Evolutionary conservation across 2,797 vertebrate species (phyloP).

Genomic region (Apogon hyalosoma): DNA sequence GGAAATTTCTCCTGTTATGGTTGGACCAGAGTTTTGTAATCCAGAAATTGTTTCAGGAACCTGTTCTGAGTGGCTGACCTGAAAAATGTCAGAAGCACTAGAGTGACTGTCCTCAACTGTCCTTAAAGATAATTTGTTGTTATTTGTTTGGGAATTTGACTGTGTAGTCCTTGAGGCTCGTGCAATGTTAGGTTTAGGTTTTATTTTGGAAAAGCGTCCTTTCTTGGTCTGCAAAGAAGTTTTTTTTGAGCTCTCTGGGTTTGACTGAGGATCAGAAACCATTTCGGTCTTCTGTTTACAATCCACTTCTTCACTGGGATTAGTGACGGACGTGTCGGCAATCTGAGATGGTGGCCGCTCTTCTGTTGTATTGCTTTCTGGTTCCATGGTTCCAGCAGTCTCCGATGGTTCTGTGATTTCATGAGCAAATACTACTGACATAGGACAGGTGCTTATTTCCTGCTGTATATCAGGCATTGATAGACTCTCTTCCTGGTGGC

Average conservation of each 20-base stretch:
- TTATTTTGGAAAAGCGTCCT: slow-evolving; percentile 39
- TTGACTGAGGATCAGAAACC: slow-evolving; percentile 16
- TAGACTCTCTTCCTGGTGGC: slow-evolving; percentile 38
- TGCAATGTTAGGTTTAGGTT: slow-evolving; percentile 64
- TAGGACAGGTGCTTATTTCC: not conserved
- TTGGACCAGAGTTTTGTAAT: slow-evolving; percentile 1
- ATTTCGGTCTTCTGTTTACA: not conserved
- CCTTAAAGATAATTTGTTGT: not conserved
- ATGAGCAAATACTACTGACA: not conserved
- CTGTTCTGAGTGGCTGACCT: not conserved
- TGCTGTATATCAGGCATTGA: slow-evolving; percentile 35
- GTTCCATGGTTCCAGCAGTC: not conserved
- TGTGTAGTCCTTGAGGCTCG: slow-evolving; percentile 33
- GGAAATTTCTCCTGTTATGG: not conserved
- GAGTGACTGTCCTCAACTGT: slow-evolving; percentile 1
- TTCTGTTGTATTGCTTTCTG: slow-evolving; percentile 11
- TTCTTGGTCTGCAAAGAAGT: slow-evolving; percentile 23
- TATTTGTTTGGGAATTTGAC: slow-evolving; percentile 17
- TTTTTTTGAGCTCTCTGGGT: slow-evolving; percentile 17
- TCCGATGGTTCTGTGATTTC: slow-evolving; percentile 24
- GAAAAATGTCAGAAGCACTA: not conserved
- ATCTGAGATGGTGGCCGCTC: not conserved
- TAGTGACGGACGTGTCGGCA: not conserved
- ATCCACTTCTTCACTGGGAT: slow-evolving; percentile 14
- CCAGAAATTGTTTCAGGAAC: slow-evolving; percentile 4